Base-by-base conservation (phyloP, 2,888 invertebrate genomes). In the Protodeltote pygarga region DNA sequence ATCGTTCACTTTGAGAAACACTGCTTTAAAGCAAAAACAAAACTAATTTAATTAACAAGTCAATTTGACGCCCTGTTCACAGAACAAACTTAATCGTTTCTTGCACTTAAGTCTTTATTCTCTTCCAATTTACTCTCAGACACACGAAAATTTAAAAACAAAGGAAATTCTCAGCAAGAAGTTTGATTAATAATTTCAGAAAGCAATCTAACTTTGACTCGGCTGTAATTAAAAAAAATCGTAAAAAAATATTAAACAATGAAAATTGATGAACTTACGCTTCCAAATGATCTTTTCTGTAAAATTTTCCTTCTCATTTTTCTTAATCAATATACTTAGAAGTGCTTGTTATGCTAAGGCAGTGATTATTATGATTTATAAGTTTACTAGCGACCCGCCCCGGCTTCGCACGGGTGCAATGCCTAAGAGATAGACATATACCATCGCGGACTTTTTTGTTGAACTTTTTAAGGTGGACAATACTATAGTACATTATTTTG, bases 151-250 rank as follows among this genome's bases (percentile, higher is more conserved):
- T 32, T 34, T 35, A 23, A 38, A 44, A 23, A 48, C 28, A 27
- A 32, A 48, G 34, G 39, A 63, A 51, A 27, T 42, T 58, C 57
- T 63, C 51, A 41, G 49, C 40, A 9, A 64, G n/a, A 71, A 73
- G 49, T 74, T 73, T 66, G 59, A 73, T 72, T 67, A 72, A 68
- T 70, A 52, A 65, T 63, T 65, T 63, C 39, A 38, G 44, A 63
- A 73, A 71, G 74, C 60, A 76, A 77, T 77, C 67, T 70, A 77
- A 77, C 74, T 77, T 75, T 47, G 25, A 21, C 31, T 13, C 28
- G 40, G 17, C 20, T 52, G 63, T 63, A 75, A 79, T 76, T 75
- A 71, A 70, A 78, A 49, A 77, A 69, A 74, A 66, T 71, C 71
- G 68, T 48, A 46, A 47, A 44, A 60, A 75, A 70, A 44, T n/a